These are phyloP conservation scores for Rhabdophis nuchalis DNA, from an alignment of 2,797 vertebrate species.

Conservation along the genomic window DNA sequence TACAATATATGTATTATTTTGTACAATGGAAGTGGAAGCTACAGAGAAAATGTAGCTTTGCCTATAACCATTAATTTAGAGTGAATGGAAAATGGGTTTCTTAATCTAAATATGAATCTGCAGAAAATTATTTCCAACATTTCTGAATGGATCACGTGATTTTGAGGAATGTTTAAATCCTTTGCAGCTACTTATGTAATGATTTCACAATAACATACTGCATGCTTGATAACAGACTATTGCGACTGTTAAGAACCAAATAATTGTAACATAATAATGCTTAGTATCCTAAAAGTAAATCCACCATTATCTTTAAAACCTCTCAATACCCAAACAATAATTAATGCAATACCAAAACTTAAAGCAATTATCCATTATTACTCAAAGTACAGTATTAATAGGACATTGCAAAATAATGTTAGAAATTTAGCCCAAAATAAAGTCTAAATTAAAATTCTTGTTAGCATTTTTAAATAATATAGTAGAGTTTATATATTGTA, in stretches of 20 bases:
- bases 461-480: background rate
- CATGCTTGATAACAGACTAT: background rate
- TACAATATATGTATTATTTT: background rate
- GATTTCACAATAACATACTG: background rate
- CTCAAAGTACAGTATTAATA: background rate
- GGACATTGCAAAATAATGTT: background rate
- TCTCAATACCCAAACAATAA: background rate
- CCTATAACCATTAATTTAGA: background rate
- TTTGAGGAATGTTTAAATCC: background rate
- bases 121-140: background rate
- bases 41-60: background rate
- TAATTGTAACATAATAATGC: background rate
- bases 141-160: background rate
- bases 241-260: background rate
- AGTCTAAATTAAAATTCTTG: background rate
- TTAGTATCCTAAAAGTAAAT: background rate
- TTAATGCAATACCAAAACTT: background rate
- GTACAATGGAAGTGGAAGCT: background rate
- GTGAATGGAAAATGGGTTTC: background rate
- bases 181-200: background rate
- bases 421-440: background rate
- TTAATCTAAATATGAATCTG: background rate
- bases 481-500: background rate
- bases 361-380: background rate
- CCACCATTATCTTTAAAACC: background rate